Base-by-base conservation (phyloP, 1,140 invertebrate genomes). In the Phymorhynchus buccinoides region DNA sequence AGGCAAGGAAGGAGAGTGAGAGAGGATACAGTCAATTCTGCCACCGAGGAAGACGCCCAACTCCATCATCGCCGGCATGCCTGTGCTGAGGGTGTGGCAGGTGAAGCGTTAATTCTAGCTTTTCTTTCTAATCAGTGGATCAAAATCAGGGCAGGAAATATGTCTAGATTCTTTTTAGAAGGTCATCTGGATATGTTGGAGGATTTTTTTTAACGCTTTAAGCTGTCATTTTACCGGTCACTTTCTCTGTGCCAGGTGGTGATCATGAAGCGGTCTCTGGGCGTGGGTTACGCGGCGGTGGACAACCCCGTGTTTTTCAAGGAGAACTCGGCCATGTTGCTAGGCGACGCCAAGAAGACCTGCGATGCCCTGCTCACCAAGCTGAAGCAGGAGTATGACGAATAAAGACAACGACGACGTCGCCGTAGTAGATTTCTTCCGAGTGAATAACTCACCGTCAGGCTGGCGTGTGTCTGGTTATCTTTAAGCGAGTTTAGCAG, bases 251-350 rank as follows among this genome's bases (percentile, higher is more conserved):
- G 87, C 27, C 87, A 97, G 96, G 96, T 97, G 7, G 95, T 98
- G 82, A 96, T 98, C 0, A 97, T 98, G 96, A 98, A 98, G 93
- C 94, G 97, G 90, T 97, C 96, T 0, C 94, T 98, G 85, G 97
- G 96, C 85, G 96, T 97, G 3, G 97, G 97, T 4, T 96, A 96
- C 90, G 95, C 95, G 42, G 97, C 97, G 4, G 97, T 98, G 1
- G 97, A 98, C 92, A 98, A 98, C 93, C 97, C 97, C 16, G 96
- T 98, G 84, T 98, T 98, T 94, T 98, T 97, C 94, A 97, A 97
- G 91, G 95, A 95, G 35, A 98, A 98, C 94, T 97, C 97, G 0
- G 94, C 95, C 81, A 98, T 98, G 97, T 94, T 98, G 90, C 94
- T 98, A 3, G 97, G 97, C 41, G 97, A 98, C 93, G 97, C 97